Evolutionary conservation across 92 coral and sea anemone species (phyloP).

Genomic region (Umimayanthus kanabou): DNA sequence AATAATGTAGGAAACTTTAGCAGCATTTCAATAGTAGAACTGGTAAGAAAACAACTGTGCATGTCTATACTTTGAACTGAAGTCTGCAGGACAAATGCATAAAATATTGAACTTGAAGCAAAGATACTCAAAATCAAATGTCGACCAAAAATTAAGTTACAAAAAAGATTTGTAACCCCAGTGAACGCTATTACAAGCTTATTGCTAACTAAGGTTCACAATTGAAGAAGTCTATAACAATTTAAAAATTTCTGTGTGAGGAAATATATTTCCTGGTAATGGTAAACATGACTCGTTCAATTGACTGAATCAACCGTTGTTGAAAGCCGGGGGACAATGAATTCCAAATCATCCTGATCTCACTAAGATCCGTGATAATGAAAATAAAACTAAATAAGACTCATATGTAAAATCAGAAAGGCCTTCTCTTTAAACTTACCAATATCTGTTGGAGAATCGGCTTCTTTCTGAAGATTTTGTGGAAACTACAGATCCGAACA

Average conservation of each 20-base stretch:
- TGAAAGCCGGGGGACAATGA: not conserved
- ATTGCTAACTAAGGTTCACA: too few relatives aligned
- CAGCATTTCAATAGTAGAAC: too few relatives aligned
- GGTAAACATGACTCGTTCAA: not conserved
- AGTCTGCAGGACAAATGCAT: too few relatives aligned
- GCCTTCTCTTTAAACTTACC: not conserved
- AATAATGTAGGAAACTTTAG: not conserved
- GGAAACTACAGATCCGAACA: not conserved
- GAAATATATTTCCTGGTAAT: not conserved
- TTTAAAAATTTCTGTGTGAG: not conserved
- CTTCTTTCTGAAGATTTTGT: not conserved
- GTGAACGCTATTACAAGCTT: too few relatives aligned
- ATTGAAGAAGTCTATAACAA: not conserved
- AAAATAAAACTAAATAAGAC: not conserved
- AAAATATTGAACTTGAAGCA: too few relatives aligned
- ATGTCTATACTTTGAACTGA: too few relatives aligned
- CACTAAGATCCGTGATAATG: too few relatives aligned
- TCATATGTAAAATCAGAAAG: not conserved
- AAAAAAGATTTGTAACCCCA: too few relatives aligned
- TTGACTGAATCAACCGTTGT: constrained; percentile 1
- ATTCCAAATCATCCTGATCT: not conserved
- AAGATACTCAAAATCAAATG: too few relatives aligned
- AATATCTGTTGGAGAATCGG: not conserved
- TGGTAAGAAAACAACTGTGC: too few relatives aligned
- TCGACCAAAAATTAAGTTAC: too few relatives aligned